phyloP scores from a whole-genome alignment of 2,113 vertebrate species.

The Melierax canorus region DNA sequence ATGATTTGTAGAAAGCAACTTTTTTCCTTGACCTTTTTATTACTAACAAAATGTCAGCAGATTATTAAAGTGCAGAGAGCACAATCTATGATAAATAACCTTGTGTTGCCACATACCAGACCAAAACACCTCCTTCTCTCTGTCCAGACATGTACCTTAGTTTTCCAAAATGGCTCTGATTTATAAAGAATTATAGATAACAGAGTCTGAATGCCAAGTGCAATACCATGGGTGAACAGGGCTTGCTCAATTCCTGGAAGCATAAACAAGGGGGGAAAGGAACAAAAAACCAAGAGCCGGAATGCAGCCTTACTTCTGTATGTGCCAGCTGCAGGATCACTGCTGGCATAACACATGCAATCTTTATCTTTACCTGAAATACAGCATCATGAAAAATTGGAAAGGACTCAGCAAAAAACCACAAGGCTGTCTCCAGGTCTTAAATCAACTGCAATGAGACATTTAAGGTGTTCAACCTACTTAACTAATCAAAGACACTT shows the following conservation, averaged over 20 bases:
- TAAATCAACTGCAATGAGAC: background rate
- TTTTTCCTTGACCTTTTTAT: slow-evolving; percentile 39
- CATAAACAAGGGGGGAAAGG: background rate
- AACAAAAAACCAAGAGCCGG: background rate
- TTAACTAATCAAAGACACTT: background rate
- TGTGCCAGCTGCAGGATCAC: background rate
- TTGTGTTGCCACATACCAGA: background rate
- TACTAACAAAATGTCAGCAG: slow-evolving; percentile 18
- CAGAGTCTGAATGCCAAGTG: background rate
- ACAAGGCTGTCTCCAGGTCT: background rate
- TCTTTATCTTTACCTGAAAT: background rate
- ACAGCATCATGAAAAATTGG: background rate
- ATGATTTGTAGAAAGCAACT: slow-evolving; percentile 20
- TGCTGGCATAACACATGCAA: background rate
- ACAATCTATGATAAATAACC: background rate
- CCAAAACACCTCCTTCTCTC: background rate
- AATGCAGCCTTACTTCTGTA: background rate
- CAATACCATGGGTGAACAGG: background rate
- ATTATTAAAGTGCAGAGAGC: slow-evolving; percentile 11
- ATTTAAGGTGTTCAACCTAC: background rate
- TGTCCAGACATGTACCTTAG: background rate
- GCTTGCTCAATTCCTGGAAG: background rate
- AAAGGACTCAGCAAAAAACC: background rate
- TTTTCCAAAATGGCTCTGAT: background rate
- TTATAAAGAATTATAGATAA: background rate